phyloP scores from a whole-genome alignment of 2,888 invertebrate species.

The Lydus trimaculatus region DNA sequence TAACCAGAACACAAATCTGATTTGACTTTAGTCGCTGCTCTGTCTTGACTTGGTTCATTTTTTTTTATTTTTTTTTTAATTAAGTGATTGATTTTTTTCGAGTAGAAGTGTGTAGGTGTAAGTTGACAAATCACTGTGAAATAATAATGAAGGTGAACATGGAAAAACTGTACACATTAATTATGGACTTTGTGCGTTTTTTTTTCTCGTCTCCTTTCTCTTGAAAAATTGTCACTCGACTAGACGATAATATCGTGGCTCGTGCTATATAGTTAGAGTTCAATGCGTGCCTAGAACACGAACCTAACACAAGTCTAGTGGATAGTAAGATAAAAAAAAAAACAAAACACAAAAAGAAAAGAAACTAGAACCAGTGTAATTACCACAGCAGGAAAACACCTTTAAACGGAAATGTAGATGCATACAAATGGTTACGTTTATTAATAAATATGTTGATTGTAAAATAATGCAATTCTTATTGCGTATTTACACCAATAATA shows the following conservation, averaged over 20 bases:
- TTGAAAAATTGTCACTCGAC: slow-evolving; percentile 33
- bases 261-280: slow-evolving; percentile 24
- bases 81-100: slow-evolving; percentile 1
- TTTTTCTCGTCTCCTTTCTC: background rate
- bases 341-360: background rate
- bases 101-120: background rate
- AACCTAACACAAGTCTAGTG: background rate
- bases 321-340: background rate
- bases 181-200: background rate
- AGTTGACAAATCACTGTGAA: background rate
- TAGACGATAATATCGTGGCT: slow-evolving; percentile 33
- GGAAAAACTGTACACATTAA: background rate
- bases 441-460: slow-evolving; percentile 11
- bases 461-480: slow-evolving; percentile 6
- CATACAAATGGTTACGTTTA: slow-evolving; percentile 11
- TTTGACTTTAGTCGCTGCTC: background rate
- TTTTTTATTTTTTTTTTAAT: background rate
- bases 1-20: background rate
- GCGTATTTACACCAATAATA: background rate
- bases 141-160: background rate
- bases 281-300: slow-evolving; percentile 4
- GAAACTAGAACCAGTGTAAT: slow-evolving; percentile 12
- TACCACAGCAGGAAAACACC: slow-evolving; percentile 14
- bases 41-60: background rate
- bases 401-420: slow-evolving; percentile 14